Percentiles rank a stretch among this genome's conserved stretches.
Conservation (phyloP, 2,113 vertebrate genomes). For the Ciconia maguari region DNA sequence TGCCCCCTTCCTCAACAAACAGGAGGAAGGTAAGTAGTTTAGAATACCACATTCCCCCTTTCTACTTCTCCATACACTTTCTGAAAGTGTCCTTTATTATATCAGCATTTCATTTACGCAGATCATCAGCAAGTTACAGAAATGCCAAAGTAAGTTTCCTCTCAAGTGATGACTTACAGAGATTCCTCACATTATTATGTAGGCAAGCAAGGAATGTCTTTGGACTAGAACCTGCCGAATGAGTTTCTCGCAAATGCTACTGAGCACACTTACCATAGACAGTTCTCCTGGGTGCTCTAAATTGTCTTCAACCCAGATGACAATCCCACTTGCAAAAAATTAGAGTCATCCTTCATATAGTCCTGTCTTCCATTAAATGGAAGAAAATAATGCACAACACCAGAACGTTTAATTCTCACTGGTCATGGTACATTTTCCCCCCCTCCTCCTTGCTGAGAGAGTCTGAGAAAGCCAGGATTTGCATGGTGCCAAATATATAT, state of each 20-base stretch:
- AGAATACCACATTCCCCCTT: not conserved
- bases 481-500: not conserved
- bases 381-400: not conserved
- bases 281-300: not conserved
- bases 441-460: not conserved
- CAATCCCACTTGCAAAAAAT: not conserved
- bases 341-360: not conserved
- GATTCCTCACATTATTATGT: not conserved
- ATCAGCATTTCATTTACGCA: not conserved
- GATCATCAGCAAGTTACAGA: not conserved
- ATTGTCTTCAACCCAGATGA: not conserved
- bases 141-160: not conserved
- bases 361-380: not conserved
- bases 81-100: not conserved
- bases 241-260: not conserved
- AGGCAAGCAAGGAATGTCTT: not conserved
- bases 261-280: not conserved
- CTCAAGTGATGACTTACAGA: not conserved
- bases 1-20: not conserved
- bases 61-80: fast-evolving
- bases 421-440: not conserved
- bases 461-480: not conserved
- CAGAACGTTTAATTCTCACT: not conserved
- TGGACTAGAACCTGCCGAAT: not conserved
- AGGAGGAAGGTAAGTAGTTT: fast-evolving